phyloP scores from a whole-genome alignment of 2,113 vertebrate species.

The Felis chaus region DNA sequence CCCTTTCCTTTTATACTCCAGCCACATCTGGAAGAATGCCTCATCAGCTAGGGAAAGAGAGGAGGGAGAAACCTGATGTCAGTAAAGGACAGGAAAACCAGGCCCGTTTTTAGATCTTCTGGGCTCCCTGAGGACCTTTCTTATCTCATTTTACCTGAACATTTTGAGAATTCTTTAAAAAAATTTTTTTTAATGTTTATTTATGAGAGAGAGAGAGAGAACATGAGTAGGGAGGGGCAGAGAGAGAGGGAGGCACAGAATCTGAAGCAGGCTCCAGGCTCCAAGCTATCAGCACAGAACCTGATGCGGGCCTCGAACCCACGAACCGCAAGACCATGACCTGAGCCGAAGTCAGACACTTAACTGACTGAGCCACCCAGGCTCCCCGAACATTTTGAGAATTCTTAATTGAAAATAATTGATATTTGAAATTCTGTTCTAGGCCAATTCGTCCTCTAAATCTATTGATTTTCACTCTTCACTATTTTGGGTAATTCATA shows the following conservation, averaged over 20 bases:
- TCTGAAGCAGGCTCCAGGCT: no score
- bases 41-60: background rate
- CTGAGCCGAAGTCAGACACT: no score
- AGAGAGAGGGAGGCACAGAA: no score
- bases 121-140: background rate
- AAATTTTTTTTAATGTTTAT: no score
- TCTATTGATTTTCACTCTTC: background rate
- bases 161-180: background rate
- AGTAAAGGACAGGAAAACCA: background rate
- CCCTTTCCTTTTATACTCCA: background rate
- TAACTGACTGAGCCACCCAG: no score
- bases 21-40: background rate
- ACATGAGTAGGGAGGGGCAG: no score
- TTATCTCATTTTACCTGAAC: background rate
- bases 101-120: background rate
- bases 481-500: background rate
- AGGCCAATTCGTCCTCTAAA: background rate
- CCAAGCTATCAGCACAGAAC: no score
- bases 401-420: slow-evolving; percentile 15
- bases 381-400: background rate
- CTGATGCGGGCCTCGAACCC: no score
- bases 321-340: no score
- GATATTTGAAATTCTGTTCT: background rate
- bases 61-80: background rate
- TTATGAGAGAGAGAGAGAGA: no score